phyloP scores from a whole-genome alignment of 2,888 invertebrate genomes.

The Electrophaes corylata region DNA sequence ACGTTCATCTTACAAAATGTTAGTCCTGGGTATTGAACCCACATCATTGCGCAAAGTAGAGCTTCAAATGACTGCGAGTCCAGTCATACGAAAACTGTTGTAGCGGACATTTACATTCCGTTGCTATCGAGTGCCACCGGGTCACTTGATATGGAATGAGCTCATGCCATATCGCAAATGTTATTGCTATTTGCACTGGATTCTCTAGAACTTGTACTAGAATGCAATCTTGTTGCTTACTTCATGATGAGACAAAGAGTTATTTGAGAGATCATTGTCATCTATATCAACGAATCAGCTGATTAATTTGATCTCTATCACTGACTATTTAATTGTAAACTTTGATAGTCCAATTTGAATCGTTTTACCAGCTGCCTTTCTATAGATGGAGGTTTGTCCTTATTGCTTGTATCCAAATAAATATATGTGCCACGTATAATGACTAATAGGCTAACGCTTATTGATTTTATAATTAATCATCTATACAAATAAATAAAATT shows the following conservation, averaged over 20 bases:
- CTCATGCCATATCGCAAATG: conserved; percentile 28
- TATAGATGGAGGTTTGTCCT: no score
- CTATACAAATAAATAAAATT: no score
- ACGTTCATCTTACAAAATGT: no score
- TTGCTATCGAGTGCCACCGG: conserved; percentile 45
- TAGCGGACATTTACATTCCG: conserved; percentile 33
- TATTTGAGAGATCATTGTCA: not conserved
- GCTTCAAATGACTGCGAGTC: not conserved
- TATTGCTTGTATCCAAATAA: no score
- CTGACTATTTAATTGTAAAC: no score
- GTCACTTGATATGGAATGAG: conserved; percentile 53
- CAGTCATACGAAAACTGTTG: conserved; percentile 31
- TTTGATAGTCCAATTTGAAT: no score
- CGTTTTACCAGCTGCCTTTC: no score
- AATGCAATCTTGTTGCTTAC: conserved; percentile 2
- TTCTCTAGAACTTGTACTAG: conserved; percentile 1
- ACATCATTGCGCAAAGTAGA: no score
- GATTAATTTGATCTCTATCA: not conserved
- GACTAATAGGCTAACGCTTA: no score
- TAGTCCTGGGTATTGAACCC: no score
- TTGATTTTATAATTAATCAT: no score
- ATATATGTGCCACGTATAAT: no score
- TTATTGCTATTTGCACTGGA: conserved; percentile 27
- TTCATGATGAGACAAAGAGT: conserved; percentile 3
- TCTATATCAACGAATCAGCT: not conserved